Evolutionary conservation across 2,888 invertebrate genomes (phyloP).

Genomic region (Drosophila atripex): DNA sequence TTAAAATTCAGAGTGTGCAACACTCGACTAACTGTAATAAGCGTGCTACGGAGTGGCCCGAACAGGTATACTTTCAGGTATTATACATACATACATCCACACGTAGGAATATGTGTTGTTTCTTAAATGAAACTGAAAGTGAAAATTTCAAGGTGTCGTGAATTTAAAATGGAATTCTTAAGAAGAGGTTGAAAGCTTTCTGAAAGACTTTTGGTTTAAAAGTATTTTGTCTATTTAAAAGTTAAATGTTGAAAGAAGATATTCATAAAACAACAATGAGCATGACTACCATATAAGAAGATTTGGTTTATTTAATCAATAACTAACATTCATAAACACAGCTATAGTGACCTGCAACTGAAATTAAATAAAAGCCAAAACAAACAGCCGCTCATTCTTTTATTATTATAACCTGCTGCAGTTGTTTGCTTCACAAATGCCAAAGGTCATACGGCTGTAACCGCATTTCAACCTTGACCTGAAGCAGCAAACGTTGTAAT

Average conservation of each 20-base stretch:
- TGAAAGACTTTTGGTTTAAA: no score
- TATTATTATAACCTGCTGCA: background rate
- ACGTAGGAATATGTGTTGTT: background rate
- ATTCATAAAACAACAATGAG: no score
- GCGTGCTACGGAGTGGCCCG: background rate
- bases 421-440: slow-evolving; percentile 10
- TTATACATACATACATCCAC: background rate
- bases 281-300: no score
- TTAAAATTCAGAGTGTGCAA: slow-evolving; percentile 55
- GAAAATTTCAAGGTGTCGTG: slow-evolving; percentile 1
- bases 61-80: background rate
- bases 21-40: slow-evolving; percentile 31
- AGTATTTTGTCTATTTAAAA: background rate
- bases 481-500: slow-evolving; percentile 33
- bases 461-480: slow-evolving; percentile 37
- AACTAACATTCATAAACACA: no score
- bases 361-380: background rate
- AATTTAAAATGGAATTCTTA: no score
- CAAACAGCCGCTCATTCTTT: background rate
- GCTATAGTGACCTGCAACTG: background rate
- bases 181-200: no score
- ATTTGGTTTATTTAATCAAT: no score
- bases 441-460: slow-evolving; percentile 33
- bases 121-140: slow-evolving; percentile 4
- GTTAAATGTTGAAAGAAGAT: background rate